Conservation (phyloP, 1,140 invertebrate genomes). For the Brachionus sp. region DNA sequence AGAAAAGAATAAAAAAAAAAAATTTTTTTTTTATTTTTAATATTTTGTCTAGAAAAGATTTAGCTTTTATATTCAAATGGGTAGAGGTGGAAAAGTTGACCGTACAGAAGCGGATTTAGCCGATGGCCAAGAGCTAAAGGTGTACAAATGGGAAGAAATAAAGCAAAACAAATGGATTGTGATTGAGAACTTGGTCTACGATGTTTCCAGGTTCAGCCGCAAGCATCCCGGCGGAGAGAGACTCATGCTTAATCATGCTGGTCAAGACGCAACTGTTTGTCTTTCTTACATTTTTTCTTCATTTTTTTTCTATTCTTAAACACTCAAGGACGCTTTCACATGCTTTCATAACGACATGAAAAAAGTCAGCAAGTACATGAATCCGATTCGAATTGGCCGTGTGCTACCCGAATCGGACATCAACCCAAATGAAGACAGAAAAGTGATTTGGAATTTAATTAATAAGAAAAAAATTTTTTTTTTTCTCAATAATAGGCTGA, state of each 20-base stretch:
- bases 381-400: not conserved
- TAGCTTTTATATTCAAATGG: not conserved
- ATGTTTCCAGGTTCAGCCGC: constrained; percentile 54
- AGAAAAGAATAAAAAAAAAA: not conserved
- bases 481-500: not conserved
- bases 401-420: not conserved
- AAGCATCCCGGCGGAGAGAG: constrained; percentile 57
- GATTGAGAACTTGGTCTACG: constrained; percentile 55
- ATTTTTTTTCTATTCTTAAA: not conserved
- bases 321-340: not conserved
- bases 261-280: constrained; percentile 58
- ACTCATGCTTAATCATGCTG: constrained; percentile 54
- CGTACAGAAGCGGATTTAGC: not conserved
- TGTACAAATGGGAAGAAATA: constrained; percentile 51
- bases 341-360: not conserved
- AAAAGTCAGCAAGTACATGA: not conserved
- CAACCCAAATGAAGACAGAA: not conserved
- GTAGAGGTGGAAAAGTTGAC: not conserved
- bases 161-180: constrained; percentile 52
- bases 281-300: not conserved
- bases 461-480: not conserved
- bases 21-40: not conserved
- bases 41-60: not conserved
- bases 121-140: not conserved
- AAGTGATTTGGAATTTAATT: not conserved